Evolutionary conservation across 2,888 invertebrate species (phyloP).

Genomic region (Pandemis heparana): DNA sequence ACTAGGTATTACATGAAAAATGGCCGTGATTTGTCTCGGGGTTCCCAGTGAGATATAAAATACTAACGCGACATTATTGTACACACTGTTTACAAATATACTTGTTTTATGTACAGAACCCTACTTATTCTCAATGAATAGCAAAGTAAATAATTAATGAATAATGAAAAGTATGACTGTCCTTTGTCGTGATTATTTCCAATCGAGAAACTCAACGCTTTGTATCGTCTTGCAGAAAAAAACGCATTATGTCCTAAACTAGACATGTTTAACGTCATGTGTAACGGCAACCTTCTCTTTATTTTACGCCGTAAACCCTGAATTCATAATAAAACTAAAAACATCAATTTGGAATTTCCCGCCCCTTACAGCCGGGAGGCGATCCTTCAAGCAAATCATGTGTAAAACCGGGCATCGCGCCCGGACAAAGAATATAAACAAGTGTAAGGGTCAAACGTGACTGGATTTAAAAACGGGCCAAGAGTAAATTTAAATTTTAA

Average conservation of each 20-base stretch:
- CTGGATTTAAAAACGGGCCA: constrained; percentile 24
- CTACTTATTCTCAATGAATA: too few species aligned
- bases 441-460: constrained; percentile 38
- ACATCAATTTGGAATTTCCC: neutral
- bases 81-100: too few species aligned
- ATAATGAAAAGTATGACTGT: too few species aligned
- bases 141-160: neutral
- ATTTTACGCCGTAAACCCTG: neutral
- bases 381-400: constrained; percentile 37
- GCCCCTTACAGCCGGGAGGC: constrained; percentile 10
- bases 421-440: constrained; percentile 36
- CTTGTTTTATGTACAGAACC: too few species aligned
- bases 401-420: constrained; percentile 36
- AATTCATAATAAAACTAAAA: constrained; percentile 5
- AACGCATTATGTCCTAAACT: neutral
- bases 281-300: neutral
- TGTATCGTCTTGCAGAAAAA: neutral
- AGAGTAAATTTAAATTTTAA: constrained; percentile 38
- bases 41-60: constrained; percentile 15
- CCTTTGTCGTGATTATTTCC: neutral
- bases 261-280: neutral
- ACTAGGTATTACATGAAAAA: constrained; percentile 42
- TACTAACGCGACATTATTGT: neutral
- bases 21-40: constrained; percentile 19
- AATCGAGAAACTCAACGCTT: neutral